These are phyloP conservation scores for Charanyca ferruginea DNA, from an alignment of 2,888 invertebrate species.

Conservation along the genomic window DNA sequence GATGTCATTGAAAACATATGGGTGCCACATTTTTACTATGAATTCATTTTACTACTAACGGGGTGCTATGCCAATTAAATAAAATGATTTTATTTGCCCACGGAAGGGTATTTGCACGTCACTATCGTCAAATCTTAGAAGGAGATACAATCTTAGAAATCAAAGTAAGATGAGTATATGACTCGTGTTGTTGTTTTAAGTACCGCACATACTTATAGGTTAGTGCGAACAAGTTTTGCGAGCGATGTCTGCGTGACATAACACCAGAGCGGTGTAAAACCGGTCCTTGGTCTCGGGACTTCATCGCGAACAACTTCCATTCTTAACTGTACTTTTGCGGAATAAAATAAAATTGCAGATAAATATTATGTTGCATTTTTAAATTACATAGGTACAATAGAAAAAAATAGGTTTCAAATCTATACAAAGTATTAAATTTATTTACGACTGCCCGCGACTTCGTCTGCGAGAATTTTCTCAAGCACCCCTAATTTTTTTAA, in stretches of 20 bases:
- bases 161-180: neutral
- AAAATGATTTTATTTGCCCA: constrained; percentile 15
- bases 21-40: constrained; percentile 14
- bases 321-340: constrained; percentile 56
- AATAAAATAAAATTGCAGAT: constrained; percentile 14
- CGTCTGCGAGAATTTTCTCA: no score
- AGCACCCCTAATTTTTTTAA: no score
- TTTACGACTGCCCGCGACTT: no score
- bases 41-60: neutral
- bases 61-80: neutral
- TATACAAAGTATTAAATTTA: constrained; percentile 11
- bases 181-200: neutral
- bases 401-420: constrained; percentile 3
- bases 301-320: constrained; percentile 34
- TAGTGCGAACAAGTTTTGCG: constrained; percentile 33
- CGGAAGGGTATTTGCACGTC: neutral
- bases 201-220: neutral
- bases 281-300: constrained; percentile 55
- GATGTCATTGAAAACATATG: constrained; percentile 40
- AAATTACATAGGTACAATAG: neutral
- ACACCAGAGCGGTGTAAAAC: constrained; percentile 46
- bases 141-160: neutral
- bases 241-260: constrained; percentile 41
- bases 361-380: neutral
- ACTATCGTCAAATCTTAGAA: no score